Evolutionary conservation across 1,140 invertebrate genomes (phyloP), one percentile per base, ranked within the genome.

Genomic region (Melitaea cinxia): DNA sequence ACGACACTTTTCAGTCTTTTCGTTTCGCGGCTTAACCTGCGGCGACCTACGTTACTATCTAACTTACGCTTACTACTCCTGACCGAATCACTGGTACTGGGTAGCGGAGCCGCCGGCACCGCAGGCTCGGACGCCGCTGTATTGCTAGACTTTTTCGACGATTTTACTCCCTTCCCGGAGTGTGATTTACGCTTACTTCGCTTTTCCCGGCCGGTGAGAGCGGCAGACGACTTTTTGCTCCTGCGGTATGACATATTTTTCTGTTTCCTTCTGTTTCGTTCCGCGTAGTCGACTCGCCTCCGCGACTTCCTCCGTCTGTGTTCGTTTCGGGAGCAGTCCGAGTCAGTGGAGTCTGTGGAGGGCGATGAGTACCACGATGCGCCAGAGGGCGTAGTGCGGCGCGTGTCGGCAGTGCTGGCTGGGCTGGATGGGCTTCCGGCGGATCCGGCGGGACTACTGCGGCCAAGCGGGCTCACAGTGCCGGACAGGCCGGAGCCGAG

Each of bases 1-100:
- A 88, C 83, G 56, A 88, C 87, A 70, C 85, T 89, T 65, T 72
- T 83, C 80, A 89, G 82, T 82, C 83, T 85, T 83, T 70, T 84
- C 33, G 50, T 82, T 68, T 82, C 80, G 33, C 75, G 74, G 53
- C 72, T 74, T 35, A 49, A 42, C 10, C 64, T 64, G 47, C 70
- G 57, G 1, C 62, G 58, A 10, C 63, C 52, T n/a, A 35, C 47
- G 19, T 19, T 68, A 30, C 64, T 72, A 3, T 66, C 76, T 19
- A 58, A 23, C 47, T 70, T 75, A 26, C 70, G 62, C 56, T 65
- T 68, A 50, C 49, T 68, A 26, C 55, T 56, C 14, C 35, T 60
- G 5, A 70, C 39, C 0, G 39, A 54, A 15, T 75, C 77, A 35
- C 83, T 78, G 2, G 85, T 73, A 35, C 80, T 58, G 6, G 84